These are phyloP conservation scores for Scleropages formosus DNA, from an alignment of 2,797 vertebrate species.

Conservation along the genomic window DNA sequence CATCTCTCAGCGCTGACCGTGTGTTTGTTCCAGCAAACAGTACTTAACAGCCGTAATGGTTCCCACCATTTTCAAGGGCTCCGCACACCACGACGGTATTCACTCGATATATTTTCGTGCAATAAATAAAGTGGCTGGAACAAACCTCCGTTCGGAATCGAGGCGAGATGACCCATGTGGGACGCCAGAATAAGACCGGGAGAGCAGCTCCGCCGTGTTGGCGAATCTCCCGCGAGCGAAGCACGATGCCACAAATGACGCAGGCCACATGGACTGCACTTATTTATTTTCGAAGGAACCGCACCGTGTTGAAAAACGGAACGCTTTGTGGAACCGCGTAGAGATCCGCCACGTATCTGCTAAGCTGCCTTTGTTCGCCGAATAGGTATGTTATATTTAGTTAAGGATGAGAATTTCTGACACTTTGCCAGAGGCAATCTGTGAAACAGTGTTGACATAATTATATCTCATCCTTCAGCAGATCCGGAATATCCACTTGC, in stretches of 20 bases:
- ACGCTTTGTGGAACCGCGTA: background rate
- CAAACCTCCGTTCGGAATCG: too few species aligned
- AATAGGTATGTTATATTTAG: background rate
- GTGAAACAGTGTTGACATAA: conserved; percentile 10
- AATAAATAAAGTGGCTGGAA: too few species aligned
- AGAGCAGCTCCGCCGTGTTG: too few species aligned
- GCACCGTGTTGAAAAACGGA: background rate
- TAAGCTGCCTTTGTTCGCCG: background rate
- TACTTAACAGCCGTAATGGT: too few species aligned
- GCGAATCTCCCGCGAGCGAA: too few species aligned
- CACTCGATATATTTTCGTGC: too few species aligned
- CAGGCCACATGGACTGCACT: background rate
- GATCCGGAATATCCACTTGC: background rate
- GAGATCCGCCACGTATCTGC: background rate
- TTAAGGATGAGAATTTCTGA: background rate
- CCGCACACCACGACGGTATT: too few species aligned
- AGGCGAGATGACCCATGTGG: too few species aligned
- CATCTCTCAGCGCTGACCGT: too few species aligned
- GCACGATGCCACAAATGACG: background rate
- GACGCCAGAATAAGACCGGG: too few species aligned
- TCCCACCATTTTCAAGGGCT: too few species aligned
- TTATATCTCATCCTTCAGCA: conserved; percentile 16
- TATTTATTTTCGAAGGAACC: background rate
- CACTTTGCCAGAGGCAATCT: background rate
- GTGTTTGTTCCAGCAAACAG: too few species aligned